A percentile compares a stretch with the other conserved stretches of the same genome.
Evolutionary conservation across 1,140 invertebrate species (phyloP).

Genomic region (Neodiprion fabricii): DNA sequence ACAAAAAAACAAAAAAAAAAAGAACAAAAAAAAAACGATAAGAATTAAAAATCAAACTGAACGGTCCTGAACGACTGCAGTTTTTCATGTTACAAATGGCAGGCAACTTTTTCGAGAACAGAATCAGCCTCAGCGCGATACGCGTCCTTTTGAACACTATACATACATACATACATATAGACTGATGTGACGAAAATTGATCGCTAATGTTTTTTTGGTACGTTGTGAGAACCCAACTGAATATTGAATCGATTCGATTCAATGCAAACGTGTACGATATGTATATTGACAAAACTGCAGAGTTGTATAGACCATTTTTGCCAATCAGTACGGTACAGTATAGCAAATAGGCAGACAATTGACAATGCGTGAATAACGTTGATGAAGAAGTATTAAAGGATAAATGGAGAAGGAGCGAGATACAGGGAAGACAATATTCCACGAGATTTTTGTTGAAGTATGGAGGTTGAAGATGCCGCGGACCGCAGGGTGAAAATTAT

Average conservation of each 20-base stretch:
- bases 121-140: too few relatives aligned
- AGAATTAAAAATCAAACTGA: too few relatives aligned
- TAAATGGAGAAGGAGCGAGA: background rate
- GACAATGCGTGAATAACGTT: background rate
- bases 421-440: background rate
- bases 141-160: too few relatives aligned
- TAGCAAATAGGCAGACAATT: background rate
- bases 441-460: too few relatives aligned
- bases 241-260: too few relatives aligned
- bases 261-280: too few relatives aligned
- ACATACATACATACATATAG: too few relatives aligned
- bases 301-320: background rate
- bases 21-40: background rate
- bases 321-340: background rate
- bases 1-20: background rate
- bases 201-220: too few relatives aligned
- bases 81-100: background rate
- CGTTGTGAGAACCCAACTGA: too few relatives aligned
- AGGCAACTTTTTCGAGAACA: too few relatives aligned
- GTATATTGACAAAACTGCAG: background rate
- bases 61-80: background rate
- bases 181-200: too few relatives aligned
- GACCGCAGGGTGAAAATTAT: background rate
- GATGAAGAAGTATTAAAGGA: background rate
- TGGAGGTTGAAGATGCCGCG: conserved; percentile 3